These are phyloP conservation scores for Orbicella faveolata DNA, from an alignment of 64 coral and sea anemone genomes.

Conservation along the genomic window DNA sequence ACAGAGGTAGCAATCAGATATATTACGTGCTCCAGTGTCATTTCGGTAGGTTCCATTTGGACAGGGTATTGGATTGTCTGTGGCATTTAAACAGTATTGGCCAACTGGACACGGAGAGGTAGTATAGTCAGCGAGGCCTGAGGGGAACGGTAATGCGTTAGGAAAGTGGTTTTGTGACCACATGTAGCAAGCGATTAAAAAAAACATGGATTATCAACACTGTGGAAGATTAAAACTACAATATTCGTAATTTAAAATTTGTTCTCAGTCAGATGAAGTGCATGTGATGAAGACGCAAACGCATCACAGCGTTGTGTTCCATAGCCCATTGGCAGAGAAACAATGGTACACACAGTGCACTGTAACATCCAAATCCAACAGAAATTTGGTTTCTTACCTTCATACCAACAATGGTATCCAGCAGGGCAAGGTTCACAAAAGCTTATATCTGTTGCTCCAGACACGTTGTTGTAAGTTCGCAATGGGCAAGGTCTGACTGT, in stretches of 20 bases:
- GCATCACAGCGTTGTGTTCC: no score
- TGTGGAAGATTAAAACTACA: no score
- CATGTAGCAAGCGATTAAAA: background rate
- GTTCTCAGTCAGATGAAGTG: no score
- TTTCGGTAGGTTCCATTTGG: slow-evolving; percentile 90
- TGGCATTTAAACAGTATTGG: slow-evolving; percentile 83
- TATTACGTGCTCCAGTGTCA: slow-evolving; percentile 63
- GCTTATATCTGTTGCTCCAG: slow-evolving; percentile 70
- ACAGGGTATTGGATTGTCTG: slow-evolving; percentile 67
- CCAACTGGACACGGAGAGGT: slow-evolving; percentile 90
- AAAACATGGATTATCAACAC: no score
- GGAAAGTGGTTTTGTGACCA: background rate
- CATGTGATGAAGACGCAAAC: no score
- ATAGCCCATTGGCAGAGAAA: background rate
- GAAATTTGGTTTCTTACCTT: slow-evolving; percentile 51
- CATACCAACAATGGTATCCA: slow-evolving; percentile 82
- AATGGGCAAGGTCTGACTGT: slow-evolving; percentile 76
- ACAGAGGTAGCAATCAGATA: slow-evolving; percentile 74
- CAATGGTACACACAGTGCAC: background rate
- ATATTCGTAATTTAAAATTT: no score
- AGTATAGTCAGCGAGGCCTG: slow-evolving; percentile 68
- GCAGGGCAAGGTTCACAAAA: slow-evolving; percentile 84
- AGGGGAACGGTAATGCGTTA: background rate
- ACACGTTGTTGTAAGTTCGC: slow-evolving; percentile 65
- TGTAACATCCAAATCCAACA: background rate